Base-by-base conservation (phyloP, 1,140 invertebrate genomes). In the Hesperophylax magnus region DNA sequence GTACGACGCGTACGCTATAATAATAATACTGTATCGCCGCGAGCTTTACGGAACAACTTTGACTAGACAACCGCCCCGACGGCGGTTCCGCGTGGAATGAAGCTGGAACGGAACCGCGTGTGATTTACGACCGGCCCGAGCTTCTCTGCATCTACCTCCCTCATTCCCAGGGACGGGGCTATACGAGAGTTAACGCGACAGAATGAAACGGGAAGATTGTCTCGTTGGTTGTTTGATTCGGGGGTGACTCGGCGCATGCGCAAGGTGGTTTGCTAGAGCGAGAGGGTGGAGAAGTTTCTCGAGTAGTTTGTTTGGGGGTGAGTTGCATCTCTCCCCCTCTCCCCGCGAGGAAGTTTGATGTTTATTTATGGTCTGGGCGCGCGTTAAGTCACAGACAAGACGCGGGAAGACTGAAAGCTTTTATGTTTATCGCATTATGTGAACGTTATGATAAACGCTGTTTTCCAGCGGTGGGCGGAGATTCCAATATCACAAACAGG, bases 111-210 rank as follows among this genome's bases (percentile, higher is more conserved):
- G 52, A 61, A 78, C 75, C 65, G 74, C 86, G 87, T 88, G 88
- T 88, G 88, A 89, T 89, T 90, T 89, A 89, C 88, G 88, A 88
- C 87, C 88, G 88, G 88, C 87, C 88, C 88, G 89, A 88, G 89
- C 86, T 86, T 85, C 85, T n/a, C 52, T 27, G 60, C 27, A 18
- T 24, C 61, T 53, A 52, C 77, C 61, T 65, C 77, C 61, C 60
- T 78, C 60, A 7, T 27, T 31, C 77, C 58, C 39, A 27, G 76
- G 17, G 58, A 67, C 58, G 20, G 15, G 20, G 77, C 61, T 78
- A 69, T 31, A 22, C 31, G 20, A 34, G n/a, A 9, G 18, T 9
- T 22, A 9, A 20, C 65, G 17, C n/a, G 69, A 2, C 27, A 52
- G 78, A 80, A 65, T 53, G 69, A 56, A 53, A 61, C 27, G 31